Evolutionary conservation across 2,888 invertebrate genomes (phyloP).

Genomic region (Perithous albicinctus): DNA sequence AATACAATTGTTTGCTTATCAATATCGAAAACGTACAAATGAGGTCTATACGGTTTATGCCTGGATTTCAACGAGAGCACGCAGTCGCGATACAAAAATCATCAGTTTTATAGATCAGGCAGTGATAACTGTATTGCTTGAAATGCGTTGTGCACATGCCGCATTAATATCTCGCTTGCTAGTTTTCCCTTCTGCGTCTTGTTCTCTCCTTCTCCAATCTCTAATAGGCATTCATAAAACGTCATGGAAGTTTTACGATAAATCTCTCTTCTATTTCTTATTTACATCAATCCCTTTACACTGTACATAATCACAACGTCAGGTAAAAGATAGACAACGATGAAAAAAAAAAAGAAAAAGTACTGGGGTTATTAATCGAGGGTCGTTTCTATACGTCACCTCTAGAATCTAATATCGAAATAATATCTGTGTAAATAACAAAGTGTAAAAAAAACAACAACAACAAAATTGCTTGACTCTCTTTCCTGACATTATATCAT

Average conservation of each 20-base stretch:
- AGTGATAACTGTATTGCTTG: conserved; percentile 75
- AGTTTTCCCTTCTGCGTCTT: conserved; percentile 14
- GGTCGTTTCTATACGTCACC: conserved; percentile 11
- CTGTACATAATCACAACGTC: conserved; percentile 76
- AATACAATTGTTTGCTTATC: conserved; percentile 50
- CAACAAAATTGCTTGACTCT: conserved; percentile 27
- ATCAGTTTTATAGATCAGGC: conserved; percentile 73
- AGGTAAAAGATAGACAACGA: conserved; percentile 55
- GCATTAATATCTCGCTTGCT: conserved; percentile 35
- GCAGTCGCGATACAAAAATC: conserved; percentile 72
- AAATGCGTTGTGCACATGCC: conserved; percentile 56
- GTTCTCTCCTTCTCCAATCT: conserved; percentile 20
- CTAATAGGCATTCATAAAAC: conserved; percentile 66
- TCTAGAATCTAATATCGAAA: conserved; percentile 29
- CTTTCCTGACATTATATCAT: conserved; percentile 42
- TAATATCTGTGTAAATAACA: conserved; percentile 31
- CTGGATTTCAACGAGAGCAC: conserved; percentile 41
- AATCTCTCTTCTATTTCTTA: conserved; percentile 67
- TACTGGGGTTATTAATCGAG: not conserved
- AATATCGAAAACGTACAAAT: conserved; percentile 69
- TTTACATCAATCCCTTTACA: conserved; percentile 79
- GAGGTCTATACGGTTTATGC: conserved; percentile 68
- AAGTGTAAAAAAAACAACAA: conserved; percentile 42
- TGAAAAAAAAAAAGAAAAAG: conserved; percentile 25
- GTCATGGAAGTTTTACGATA: conserved; percentile 70